Evolutionary conservation across 2,797 vertebrate species (phyloP).

Genomic region (Scarus forsteni): DNA sequence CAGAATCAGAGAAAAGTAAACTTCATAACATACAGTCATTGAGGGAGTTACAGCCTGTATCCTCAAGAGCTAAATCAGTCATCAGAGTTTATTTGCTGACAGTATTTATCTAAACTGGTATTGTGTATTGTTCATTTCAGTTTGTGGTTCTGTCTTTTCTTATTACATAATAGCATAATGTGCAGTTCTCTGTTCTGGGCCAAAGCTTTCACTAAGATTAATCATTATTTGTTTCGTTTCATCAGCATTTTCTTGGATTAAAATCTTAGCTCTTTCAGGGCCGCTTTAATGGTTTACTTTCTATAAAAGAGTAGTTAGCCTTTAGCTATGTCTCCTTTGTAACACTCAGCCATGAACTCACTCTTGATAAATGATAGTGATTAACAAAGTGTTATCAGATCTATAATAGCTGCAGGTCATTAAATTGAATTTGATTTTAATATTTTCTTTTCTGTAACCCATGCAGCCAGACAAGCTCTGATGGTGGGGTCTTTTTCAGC

Average conservation of each 20-base stretch:
- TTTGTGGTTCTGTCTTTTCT: conserved; percentile 14
- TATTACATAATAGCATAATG: conserved; percentile 23
- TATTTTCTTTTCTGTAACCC: conserved; percentile 46
- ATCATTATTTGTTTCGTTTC: not conserved
- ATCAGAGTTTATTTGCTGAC: conserved; percentile 20
- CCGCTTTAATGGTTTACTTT: conserved; percentile 4
- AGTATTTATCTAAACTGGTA: conserved; percentile 4
- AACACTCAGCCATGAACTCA: not conserved
- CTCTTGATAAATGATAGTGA: conserved; percentile 58
- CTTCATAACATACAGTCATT: not conserved
- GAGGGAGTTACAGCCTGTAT: not conserved
- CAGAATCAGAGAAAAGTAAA: not conserved
- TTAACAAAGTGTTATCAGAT: conserved; percentile 35
- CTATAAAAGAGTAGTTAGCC: not conserved
- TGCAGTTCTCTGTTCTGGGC: conserved; percentile 17
- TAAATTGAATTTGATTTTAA: conserved; percentile 46
- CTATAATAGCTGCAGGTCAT: conserved; percentile 55
- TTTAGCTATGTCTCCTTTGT: not conserved
- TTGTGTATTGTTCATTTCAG: conserved; percentile 12
- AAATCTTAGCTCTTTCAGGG: not conserved
- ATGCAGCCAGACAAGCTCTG: conserved; percentile 25
- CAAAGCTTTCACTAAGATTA: conserved; percentile 19
- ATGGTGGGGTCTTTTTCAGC: conserved; percentile 37
- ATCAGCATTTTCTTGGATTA: conserved; percentile 15
- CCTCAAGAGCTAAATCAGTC: not conserved